Evolutionary conservation across 2,797 vertebrate genomes (phyloP), one percentile per base, ranked within the genome.

Genomic region (Lutra lutra): DNA sequence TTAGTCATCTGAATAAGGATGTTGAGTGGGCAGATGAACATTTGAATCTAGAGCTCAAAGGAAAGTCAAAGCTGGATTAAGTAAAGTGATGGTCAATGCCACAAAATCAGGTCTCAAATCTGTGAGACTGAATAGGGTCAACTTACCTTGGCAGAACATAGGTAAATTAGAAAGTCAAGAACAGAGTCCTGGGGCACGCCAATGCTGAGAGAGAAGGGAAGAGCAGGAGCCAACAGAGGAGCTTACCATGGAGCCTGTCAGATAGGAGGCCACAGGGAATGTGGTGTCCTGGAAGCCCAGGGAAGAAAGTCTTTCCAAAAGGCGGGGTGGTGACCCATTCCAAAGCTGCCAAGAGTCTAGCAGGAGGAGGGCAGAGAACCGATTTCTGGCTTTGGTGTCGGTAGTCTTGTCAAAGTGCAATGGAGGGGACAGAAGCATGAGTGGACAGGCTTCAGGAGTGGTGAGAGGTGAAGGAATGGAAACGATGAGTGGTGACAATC

Each of bases 121-220:
- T 43, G 1, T 82, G 54, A 46, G 20, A 60, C 64, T 68, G 78
- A 32, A 27, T 75, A 46, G 90, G n/a, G 62, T 54, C 56, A 29
- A 10, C 12, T 66, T 91, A 48, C 73, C 27, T 75, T 75, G 51
- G 60, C 62, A 86, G 40, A 72, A 78, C 4, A 3, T 38, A 91
- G 23, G 66, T 72, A 29, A 40, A 35, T 84, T 72, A 62, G 20
- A 51, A 90, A 95, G 79, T 89, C 32, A 96, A 89, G 40, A 93
- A 58, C 0, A 29, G 35, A 87, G 86, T 51, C 21, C 20, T 29
- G 2, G 51, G 29, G 0, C 51, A 66, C 9, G n/a, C 18, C 23
- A 20, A 21, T 10, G 8, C 8, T 87, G 23, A 68, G 48, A 58
- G 15, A 73, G 40, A n/a, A 92, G 21, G 27, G 9, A 58, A 29